Conservation (phyloP, 1,140 invertebrate species). For the Muscidifurax raptorellus region DNA sequence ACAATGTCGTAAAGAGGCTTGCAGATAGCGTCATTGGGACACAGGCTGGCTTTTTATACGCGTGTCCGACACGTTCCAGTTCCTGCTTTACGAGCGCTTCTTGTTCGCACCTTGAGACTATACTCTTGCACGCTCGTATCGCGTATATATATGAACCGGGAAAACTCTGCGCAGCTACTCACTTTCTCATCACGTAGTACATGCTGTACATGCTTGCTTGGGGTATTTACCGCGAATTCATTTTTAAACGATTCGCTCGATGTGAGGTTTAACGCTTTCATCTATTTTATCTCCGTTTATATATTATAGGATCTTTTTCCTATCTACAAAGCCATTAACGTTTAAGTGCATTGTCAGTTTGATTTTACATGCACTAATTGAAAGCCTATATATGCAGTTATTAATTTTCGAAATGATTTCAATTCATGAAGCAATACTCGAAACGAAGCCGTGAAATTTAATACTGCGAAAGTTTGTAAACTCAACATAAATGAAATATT, state of each 20-base stretch:
- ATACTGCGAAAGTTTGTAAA: too few relatives aligned
- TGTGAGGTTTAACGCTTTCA: too few relatives aligned
- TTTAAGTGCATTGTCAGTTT: too few relatives aligned
- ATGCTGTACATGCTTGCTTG: too few relatives aligned
- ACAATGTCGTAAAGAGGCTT: constrained; percentile 60
- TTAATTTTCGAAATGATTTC: too few relatives aligned
- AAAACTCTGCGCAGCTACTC: not conserved
- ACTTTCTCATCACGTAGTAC: not conserved
- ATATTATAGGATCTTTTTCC: too few relatives aligned
- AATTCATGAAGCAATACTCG: too few relatives aligned
- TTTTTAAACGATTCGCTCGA: not conserved
- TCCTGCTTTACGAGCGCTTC: constrained; percentile 61
- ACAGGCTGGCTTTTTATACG: constrained; percentile 57
- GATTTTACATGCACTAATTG: too few relatives aligned
- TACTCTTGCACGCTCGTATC: constrained; percentile 29
- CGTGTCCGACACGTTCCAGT: constrained; percentile 58
- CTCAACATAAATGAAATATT: too few relatives aligned
- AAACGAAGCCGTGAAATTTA: too few relatives aligned
- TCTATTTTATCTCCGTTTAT: too few relatives aligned
- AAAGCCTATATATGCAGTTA: too few relatives aligned
- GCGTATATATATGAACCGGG: not conserved
- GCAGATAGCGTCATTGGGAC: constrained; percentile 59
- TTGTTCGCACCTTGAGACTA: constrained; percentile 47
- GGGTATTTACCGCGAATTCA: not conserved
- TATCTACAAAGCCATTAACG: constrained; percentile 38